Percentiles rank a stretch among this genome's conserved stretches.
These are phyloP conservation scores for Calephelis virginiensis DNA, from an alignment of 1,140 invertebrate species.

Conservation along the genomic window DNA sequence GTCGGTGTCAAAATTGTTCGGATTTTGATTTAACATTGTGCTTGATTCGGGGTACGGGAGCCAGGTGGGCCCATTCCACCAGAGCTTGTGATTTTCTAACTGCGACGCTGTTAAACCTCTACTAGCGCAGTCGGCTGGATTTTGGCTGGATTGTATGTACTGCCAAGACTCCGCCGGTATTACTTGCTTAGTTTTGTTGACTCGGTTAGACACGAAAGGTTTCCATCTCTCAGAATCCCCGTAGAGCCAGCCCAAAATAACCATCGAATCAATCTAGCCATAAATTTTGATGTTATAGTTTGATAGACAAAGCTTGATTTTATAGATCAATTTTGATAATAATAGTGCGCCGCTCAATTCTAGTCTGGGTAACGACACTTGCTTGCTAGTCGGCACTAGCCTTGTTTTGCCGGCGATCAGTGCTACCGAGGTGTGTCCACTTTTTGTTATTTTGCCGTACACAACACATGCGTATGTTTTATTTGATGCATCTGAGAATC, in stretches of 20 bases:
- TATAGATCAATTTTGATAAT: slow-evolving; percentile 34
- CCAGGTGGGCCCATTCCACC: slow-evolving; percentile 46
- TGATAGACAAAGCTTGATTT: not conserved
- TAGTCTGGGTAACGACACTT: slow-evolving; percentile 33
- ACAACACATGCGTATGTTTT: slow-evolving; percentile 52
- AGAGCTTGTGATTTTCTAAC: slow-evolving; percentile 32
- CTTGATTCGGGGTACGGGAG: slow-evolving; percentile 3
- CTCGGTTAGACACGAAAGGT: slow-evolving; percentile 62
- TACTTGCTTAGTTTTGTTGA: slow-evolving; percentile 46
- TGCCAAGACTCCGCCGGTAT: slow-evolving; percentile 48
- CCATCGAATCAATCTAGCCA: not conserved
- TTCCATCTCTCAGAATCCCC: slow-evolving; percentile 37
- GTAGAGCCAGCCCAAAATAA: not conserved
- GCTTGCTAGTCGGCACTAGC: slow-evolving; percentile 26
- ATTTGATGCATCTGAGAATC: slow-evolving; percentile 48
- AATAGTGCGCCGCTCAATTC: slow-evolving; percentile 51
- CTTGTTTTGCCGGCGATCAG: slow-evolving; percentile 33
- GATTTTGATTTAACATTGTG: no score
- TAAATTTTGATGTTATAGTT: not conserved
- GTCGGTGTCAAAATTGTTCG: slow-evolving; percentile 20
- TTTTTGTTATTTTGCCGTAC: slow-evolving; percentile 39
- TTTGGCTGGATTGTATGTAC: slow-evolving; percentile 56
- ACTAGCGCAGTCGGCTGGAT: slow-evolving; percentile 62
- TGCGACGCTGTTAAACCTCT: slow-evolving; percentile 43
- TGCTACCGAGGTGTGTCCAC: slow-evolving; percentile 2